Evolutionary conservation across 2,888 invertebrate genomes (phyloP), one percentile per base, ranked within the genome.

Genomic region (Dasypolia templi): DNA sequence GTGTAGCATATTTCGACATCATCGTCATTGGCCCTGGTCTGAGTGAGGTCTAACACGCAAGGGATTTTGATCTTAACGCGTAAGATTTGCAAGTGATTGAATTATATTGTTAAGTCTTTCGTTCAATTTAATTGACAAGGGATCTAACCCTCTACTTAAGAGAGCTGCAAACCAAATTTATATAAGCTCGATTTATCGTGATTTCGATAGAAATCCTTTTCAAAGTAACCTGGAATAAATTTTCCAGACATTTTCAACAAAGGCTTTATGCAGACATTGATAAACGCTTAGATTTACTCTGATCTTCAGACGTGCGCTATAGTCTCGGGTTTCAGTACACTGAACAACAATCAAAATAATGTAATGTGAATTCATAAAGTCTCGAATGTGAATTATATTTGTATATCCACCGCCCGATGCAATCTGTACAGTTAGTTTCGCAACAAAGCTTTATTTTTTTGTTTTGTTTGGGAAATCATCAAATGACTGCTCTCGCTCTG

Each of bases 201-300:
- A 72, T 65, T 61, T 42, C 22, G 73, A 58, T 44, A 63, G 29
- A 63, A 63, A 80, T 44, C 61, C 26, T 35, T 19, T 35, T 44
- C 29, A 5, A 26, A 46, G 26, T 53, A 79, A 56, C 42, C 32
- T 72, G 62, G 19, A 49, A 42, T 58, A 63, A 66, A 69, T n/a
- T n/a, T n/a, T n/a, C n/a, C n/a, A n/a, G n/a, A n/a, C n/a, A n/a
- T n/a, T n/a, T n/a, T n/a, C n/a, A n/a, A n/a, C n/a, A n/a, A n/a
- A n/a, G n/a, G n/a, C n/a, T n/a, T n/a, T n/a, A n/a, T n/a, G n/a
- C n/a, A n/a, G n/a, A n/a, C n/a, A n/a, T n/a, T n/a, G n/a, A n/a
- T n/a, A n/a, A n/a, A n/a, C 62, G 63, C 56, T 56, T 62, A 63
- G 76, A 62, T 79, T 80, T 80, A 56, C 35, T 51, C 49, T 79